These are phyloP conservation scores for Pogonocichla stellata DNA, from an alignment of 2,113 vertebrate species.

Conservation along the genomic window DNA sequence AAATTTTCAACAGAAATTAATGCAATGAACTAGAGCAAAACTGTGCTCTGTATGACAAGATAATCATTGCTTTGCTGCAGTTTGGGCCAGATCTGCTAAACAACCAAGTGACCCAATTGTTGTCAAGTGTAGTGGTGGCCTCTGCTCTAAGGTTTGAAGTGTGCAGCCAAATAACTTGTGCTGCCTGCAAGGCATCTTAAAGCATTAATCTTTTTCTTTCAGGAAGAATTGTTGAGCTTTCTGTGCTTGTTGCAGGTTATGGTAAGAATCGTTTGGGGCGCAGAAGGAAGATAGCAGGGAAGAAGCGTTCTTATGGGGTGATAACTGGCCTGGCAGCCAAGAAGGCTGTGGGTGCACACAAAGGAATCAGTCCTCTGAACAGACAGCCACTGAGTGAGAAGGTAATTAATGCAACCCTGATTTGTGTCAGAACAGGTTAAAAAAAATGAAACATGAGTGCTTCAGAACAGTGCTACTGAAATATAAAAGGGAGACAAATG, in stretches of 20 bases:
- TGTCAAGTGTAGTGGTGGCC: neutral
- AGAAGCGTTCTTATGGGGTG: conserved; percentile 84
- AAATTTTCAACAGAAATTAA: neutral
- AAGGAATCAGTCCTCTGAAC: conserved; percentile 84
- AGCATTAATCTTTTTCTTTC: neutral
- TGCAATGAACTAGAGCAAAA: neutral
- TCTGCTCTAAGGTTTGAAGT: neutral
- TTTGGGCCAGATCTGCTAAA: neutral
- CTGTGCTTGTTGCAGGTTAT: conserved; percentile 61
- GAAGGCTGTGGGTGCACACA: conserved; percentile 78
- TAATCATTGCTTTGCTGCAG: neutral
- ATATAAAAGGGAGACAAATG: neutral
- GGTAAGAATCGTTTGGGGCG: conserved; percentile 75
- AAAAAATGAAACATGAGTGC: neutral
- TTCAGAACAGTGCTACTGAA: neutral
- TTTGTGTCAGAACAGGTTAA: neutral
- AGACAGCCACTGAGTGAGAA: conserved; percentile 84
- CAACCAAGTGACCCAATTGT: neutral
- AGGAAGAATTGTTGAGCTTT: neutral
- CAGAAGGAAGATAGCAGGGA: conserved; percentile 73
- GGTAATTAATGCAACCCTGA: conserved; percentile 14
- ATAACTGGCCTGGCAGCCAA: conserved; percentile 89
- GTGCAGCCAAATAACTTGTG: neutral
- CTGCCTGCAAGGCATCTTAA: neutral
- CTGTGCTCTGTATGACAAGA: neutral